Evolutionary conservation across 2,888 invertebrate species (phyloP).

Genomic region (Agriopis leucophaearia): DNA sequence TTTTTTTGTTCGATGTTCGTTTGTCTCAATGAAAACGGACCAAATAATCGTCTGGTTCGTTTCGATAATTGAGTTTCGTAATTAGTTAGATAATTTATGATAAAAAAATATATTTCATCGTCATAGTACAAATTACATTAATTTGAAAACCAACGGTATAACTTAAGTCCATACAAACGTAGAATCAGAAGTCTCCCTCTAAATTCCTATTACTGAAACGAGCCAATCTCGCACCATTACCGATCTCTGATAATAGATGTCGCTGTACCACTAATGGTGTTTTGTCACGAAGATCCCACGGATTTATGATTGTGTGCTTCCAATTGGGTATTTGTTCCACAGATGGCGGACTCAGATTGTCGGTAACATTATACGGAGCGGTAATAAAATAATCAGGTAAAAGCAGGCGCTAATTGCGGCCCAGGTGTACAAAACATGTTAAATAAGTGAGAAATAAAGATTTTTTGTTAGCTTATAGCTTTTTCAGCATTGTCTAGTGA

Average conservation of each 20-base stretch:
- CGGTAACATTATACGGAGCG: slow-evolving; percentile 41
- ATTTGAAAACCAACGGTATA: background rate
- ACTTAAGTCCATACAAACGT: background rate
- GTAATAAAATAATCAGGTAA: slow-evolving; percentile 48
- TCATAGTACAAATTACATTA: too few species aligned
- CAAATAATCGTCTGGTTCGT: too few species aligned
- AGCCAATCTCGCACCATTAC: slow-evolving; percentile 54
- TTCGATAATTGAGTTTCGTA: too few species aligned
- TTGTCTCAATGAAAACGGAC: too few species aligned
- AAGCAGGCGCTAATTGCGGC: slow-evolving; percentile 39
- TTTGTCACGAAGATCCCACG: slow-evolving; percentile 63
- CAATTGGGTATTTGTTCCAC: slow-evolving; percentile 48
- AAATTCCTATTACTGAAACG: slow-evolving; percentile 43
- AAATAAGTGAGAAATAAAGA: slow-evolving; percentile 3
- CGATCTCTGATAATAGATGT: slow-evolving; percentile 59
- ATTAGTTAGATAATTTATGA: too few species aligned
- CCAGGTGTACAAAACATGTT: slow-evolving; percentile 2
- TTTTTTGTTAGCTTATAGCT: background rate
- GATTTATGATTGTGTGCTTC: slow-evolving; percentile 57
- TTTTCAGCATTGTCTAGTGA: background rate
- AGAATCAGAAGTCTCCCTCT: slow-evolving; percentile 13
- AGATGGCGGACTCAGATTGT: slow-evolving; percentile 52
- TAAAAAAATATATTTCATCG: too few species aligned
- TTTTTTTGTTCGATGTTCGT: too few species aligned
- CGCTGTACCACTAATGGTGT: slow-evolving; percentile 52